Evolutionary conservation across 2,797 vertebrate species (phyloP).

Genomic region (Nannoperca australis): DNA sequence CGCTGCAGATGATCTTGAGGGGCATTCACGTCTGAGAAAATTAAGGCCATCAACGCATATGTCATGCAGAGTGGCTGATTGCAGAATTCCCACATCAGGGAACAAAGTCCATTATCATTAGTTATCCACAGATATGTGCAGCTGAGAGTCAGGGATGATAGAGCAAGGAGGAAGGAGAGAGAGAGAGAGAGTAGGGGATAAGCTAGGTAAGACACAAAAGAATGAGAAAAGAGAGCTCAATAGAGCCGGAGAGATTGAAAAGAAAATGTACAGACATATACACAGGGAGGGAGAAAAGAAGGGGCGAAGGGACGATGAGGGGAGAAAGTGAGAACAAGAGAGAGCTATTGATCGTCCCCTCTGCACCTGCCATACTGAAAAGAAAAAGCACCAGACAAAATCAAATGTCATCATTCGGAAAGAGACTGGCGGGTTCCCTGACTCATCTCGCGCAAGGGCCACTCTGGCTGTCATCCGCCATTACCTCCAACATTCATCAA

Average conservation of each 20-base stretch:
- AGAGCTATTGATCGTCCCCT: constrained; percentile 73
- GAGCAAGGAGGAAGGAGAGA: constrained; percentile 40
- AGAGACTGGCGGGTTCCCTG: constrained; percentile 58
- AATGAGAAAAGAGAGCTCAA: constrained; percentile 37
- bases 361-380: constrained; percentile 61
- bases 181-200: constrained; percentile 15
- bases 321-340: constrained; percentile 41
- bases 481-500: constrained; percentile 75
- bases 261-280: constrained; percentile 31
- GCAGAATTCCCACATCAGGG: constrained; percentile 79
- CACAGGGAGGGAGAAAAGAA: not conserved
- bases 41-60: constrained; percentile 72
- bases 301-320: not conserved
- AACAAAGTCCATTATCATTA: constrained; percentile 81
- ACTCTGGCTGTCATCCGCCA: constrained; percentile 70
- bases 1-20: constrained; percentile 66
- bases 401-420: constrained; percentile 80
- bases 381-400: constrained; percentile 69
- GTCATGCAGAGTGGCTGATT: constrained; percentile 76
- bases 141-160: constrained; percentile 66
- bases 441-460: constrained; percentile 58
- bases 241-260: constrained; percentile 43
- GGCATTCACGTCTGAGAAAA: constrained; percentile 76
- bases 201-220: constrained; percentile 19
- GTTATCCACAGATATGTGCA: constrained; percentile 73